Evolutionary conservation across 2,113 vertebrate species (phyloP), one percentile per base, ranked within the genome.

Genomic region (Corythoichthys haematopterus): DNA sequence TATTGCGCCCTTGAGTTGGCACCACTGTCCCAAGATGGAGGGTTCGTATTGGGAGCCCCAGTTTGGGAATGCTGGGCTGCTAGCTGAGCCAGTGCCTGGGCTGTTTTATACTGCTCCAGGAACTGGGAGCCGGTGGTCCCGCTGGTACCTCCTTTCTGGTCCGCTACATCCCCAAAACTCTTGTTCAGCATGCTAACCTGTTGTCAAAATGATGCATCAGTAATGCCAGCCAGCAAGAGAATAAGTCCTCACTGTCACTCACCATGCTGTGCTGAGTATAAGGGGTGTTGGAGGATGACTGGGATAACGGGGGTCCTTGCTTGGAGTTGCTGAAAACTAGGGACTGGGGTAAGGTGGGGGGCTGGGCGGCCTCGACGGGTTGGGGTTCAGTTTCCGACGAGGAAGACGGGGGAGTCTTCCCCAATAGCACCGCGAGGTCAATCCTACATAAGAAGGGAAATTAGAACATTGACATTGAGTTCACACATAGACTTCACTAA

Each of bases 311-410:
- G n/a, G 77, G 78, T 28, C 86, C 91, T 90, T 98, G 97, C 88
- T 98, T 99, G 65, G 97, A 97, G 80, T 96, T 99, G 91, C 94
- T 99, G 88, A 98, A 99, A 76, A 99, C 95, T 90, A 99, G 88
- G 2, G 96, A 95, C 84, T 98, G 96, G 3, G 94, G 91, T 80
- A 98, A 85, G 61, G 95, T 89, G 36, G 94, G 84, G 33, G 95
- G 93, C 90, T 95, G 94, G 69, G 91, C 72, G 13, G 92, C 81
- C 73, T 98, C 95, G 90, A 94, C 83, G 62, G 87, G 90, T 67
- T 93, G 73, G 0, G 92, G 87, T 79, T 98, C 97, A 9, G 92
- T 93, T 91, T 98, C 96, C 63, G 95, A 88, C 14, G 95, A 94
- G 72, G 95, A 94, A 63, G 95, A 92, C 14, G 95, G 92, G 0